Evolutionary conservation across 1,140 invertebrate species (phyloP).

Genomic region (Calosoma granatense): DNA sequence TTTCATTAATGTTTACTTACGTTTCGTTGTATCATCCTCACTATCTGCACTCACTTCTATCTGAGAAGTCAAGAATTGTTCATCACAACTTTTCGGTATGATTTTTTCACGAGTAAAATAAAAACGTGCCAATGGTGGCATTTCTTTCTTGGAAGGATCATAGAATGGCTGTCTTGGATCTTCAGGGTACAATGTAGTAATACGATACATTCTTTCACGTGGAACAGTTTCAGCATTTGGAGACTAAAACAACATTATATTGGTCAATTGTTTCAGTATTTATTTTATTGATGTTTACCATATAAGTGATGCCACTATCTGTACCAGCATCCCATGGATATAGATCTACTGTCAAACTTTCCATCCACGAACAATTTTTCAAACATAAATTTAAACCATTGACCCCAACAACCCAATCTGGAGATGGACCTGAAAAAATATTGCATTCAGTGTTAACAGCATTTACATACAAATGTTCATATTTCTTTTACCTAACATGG

Average conservation of each 20-base stretch:
- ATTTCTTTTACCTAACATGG: slow-evolving; percentile 71
- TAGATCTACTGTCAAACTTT: slow-evolving; percentile 67
- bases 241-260: slow-evolving; percentile 46
- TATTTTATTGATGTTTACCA: slow-evolving; percentile 43
- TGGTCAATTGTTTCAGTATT: slow-evolving; percentile 3
- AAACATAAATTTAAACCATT: slow-evolving; percentile 79
- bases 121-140: slow-evolving; percentile 71
- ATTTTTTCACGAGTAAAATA: slow-evolving; percentile 63
- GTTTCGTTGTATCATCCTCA: slow-evolving; percentile 52
- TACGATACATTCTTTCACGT: slow-evolving; percentile 76
- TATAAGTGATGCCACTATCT: slow-evolving; percentile 85
- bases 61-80: slow-evolving; percentile 48
- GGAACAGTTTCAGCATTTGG: slow-evolving; percentile 78
- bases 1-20: slow-evolving; percentile 44
- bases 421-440: slow-evolving; percentile 59
- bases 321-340: slow-evolving; percentile 94
- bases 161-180: slow-evolving; percentile 88
- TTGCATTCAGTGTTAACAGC: neutral
- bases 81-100: slow-evolving; percentile 60
- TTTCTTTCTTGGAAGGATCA: slow-evolving; percentile 57
- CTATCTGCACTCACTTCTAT: slow-evolving; percentile 61
- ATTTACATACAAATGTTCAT: slow-evolving; percentile 2
- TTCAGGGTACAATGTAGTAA: slow-evolving; percentile 78
- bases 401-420: slow-evolving; percentile 93
- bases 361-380: slow-evolving; percentile 80